Evolutionary conservation across 2,113 vertebrate species (phyloP), one percentile per base, ranked within the genome.

Genomic region (Rhinopithecus roxellana): DNA sequence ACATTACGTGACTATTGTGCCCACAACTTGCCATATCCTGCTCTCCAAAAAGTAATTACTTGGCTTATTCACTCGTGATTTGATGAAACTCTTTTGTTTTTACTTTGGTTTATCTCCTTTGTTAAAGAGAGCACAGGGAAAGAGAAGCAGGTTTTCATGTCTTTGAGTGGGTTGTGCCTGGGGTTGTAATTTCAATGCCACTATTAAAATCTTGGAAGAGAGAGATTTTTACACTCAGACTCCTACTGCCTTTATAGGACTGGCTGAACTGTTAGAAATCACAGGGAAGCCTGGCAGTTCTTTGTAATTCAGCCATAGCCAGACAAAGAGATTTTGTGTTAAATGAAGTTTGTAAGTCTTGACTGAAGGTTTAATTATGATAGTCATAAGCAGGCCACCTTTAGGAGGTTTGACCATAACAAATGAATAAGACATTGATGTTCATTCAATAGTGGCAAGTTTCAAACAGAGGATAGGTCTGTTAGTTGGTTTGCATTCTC

Each of bases 381-480:
- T 32, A 6, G 7, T 48, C 32, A 45, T 40, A 6, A 27, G 11
- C 5, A 55, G 40, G n/a, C 12, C 9, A 30, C 0, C 6, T 23
- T 23, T 22, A 20, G 6, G n/a, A 55, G 16, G 14, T 25, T 80
- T n/a, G 35, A 18, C 32, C 3, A 0, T 27, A 30, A 35, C 3
- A 57, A 57, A 72, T 13, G 13, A 1, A 0, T 22, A 13, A 69
- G 38, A 25, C 3, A n/a, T 3, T 10, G 80, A 43, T 78, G 20
- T 9, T 88, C 59, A 83, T 6, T 50, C 23, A 45, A 1, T 2
- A 89, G 74, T 9, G n/a, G 16, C 6, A 12, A 30, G 12, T n/a
- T 91, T 45, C 45, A 13, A 67, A 10, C 4, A 25, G 30, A 81
- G 27, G 2, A 13, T 27, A 3, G 57, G 1, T 59, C 45, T 57